Evolutionary conservation across 2,888 invertebrate genomes (phyloP).

Genomic region (Diogma glabrata): DNA sequence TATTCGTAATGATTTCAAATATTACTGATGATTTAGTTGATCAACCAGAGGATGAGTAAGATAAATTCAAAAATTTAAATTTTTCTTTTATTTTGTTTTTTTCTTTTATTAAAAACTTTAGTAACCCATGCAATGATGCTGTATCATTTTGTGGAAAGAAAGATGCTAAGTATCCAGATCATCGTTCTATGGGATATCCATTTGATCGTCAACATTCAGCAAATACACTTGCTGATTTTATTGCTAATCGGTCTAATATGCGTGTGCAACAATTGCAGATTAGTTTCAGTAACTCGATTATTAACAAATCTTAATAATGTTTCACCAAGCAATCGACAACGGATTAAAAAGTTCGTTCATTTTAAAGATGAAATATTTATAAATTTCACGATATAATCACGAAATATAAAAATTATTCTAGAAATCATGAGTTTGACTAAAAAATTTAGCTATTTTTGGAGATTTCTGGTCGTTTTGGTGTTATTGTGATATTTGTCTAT

Average conservation of each 20-base stretch:
- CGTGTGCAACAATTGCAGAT: not conserved
- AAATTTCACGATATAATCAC: no score
- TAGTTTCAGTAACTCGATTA: slow-evolving; percentile 6
- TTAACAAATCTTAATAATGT: no score
- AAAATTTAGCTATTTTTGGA: no score
- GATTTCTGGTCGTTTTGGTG: no score
- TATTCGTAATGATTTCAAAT: slow-evolving; percentile 70
- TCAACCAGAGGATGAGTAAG: slow-evolving; percentile 18
- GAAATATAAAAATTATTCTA: no score
- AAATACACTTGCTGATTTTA: slow-evolving; percentile 48
- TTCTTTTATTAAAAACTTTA: no score
- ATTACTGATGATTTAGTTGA: slow-evolving; percentile 43
- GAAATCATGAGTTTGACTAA: no score
- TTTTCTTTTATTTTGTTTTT: no score
- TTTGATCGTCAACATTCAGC: slow-evolving; percentile 34
- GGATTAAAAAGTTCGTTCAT: no score
- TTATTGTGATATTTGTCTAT: no score
- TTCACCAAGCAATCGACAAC: no score
- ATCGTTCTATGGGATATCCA: slow-evolving; percentile 65
- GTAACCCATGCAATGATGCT: slow-evolving; percentile 61
- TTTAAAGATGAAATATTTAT: no score
- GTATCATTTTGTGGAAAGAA: slow-evolving; percentile 61
- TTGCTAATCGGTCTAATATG: slow-evolving; percentile 57
- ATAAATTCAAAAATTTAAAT: slow-evolving; percentile 18
- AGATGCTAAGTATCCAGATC: slow-evolving; percentile 60